Percentiles rank a stretch among this genome's conserved stretches.
Evolutionary conservation across 1,140 invertebrate species (phyloP).

Genomic region (Drepana arcuata): DNA sequence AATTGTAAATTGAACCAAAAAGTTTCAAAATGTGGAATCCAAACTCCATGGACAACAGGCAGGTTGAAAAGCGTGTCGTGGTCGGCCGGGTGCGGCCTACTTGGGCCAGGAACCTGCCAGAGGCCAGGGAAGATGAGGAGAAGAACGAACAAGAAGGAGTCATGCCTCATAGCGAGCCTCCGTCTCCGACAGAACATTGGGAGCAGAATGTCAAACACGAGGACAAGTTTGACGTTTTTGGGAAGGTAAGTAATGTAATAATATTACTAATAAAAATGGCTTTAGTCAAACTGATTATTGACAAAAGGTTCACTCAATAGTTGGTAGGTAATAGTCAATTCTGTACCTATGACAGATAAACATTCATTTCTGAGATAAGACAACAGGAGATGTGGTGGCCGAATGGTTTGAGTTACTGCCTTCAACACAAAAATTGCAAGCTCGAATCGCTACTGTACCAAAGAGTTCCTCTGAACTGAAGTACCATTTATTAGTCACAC

Average conservation of each 20-base stretch:
- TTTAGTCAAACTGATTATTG: too few relatives aligned
- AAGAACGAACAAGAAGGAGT: constrained; percentile 44
- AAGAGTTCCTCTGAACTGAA: too few relatives aligned
- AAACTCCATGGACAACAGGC: constrained; percentile 35
- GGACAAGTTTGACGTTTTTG: constrained; percentile 71
- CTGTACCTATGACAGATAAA: too few relatives aligned
- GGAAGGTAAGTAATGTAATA: constrained; percentile 59
- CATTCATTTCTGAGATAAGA: too few relatives aligned
- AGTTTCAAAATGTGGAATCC: constrained; percentile 56
- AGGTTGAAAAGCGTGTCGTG: constrained; percentile 55
- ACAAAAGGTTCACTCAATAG: too few relatives aligned
- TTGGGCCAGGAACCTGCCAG: constrained; percentile 58
- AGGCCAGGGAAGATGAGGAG: constrained; percentile 49
- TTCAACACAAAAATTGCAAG: too few relatives aligned
- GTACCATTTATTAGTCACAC: too few relatives aligned
- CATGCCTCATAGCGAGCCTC: constrained; percentile 55
- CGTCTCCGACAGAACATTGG: constrained; percentile 45
- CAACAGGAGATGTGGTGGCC: too few relatives aligned
- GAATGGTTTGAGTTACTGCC: too few relatives aligned
- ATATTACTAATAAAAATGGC: background rate
- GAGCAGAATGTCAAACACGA: constrained; percentile 51
- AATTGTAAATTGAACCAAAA: background rate
- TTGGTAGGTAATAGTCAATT: too few relatives aligned
- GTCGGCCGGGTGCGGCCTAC: constrained; percentile 59
- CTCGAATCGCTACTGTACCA: too few relatives aligned